Percentiles rank a stretch among this genome's conserved stretches.
phyloP scores from a whole-genome alignment of 2,797 vertebrate genomes.

The Acanthurus tractus region DNA sequence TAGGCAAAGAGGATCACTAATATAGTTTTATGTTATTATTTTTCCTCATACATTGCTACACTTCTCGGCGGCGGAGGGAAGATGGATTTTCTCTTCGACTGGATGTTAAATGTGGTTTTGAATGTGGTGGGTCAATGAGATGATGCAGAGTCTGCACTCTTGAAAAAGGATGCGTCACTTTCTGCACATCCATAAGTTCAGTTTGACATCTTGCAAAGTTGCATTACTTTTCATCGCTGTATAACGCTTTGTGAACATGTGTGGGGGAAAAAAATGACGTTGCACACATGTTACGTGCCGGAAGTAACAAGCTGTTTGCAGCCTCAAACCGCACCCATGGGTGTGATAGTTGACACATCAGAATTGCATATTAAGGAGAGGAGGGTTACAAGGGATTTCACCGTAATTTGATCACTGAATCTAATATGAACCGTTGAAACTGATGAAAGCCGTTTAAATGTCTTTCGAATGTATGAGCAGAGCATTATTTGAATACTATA shows the following conservation, averaged over 20 bases:
- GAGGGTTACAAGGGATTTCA: not conserved
- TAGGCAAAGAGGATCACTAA: slow-evolving; percentile 82
- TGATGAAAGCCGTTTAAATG: not conserved
- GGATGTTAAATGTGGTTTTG: slow-evolving; percentile 82
- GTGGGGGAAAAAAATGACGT: slow-evolving; percentile 21
- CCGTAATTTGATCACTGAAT: slow-evolving; percentile 6
- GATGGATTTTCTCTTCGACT: slow-evolving; percentile 81
- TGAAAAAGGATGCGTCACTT: slow-evolving; percentile 67
- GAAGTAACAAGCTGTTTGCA: slow-evolving; percentile 7
- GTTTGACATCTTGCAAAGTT: slow-evolving; percentile 50
- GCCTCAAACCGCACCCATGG: slow-evolving; percentile 11
- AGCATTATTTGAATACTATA: not conserved
- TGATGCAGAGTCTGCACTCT: slow-evolving; percentile 61
- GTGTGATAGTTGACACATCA: slow-evolving; percentile 7
- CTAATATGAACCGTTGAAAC: not conserved
- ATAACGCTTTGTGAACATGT: slow-evolving; percentile 5
- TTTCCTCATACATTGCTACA: slow-evolving; percentile 82
- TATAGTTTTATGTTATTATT: slow-evolving; percentile 86
- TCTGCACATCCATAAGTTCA: slow-evolving; percentile 43
- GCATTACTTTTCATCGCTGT: not conserved
- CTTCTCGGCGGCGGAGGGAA: slow-evolving; percentile 72
- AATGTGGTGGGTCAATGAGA: slow-evolving; percentile 72
- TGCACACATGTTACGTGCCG: not conserved
- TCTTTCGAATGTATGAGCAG: not conserved
- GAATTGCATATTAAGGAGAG: not conserved